Conservation (phyloP, 2,113 vertebrate species). For the Alligator mississippiensis region DNA sequence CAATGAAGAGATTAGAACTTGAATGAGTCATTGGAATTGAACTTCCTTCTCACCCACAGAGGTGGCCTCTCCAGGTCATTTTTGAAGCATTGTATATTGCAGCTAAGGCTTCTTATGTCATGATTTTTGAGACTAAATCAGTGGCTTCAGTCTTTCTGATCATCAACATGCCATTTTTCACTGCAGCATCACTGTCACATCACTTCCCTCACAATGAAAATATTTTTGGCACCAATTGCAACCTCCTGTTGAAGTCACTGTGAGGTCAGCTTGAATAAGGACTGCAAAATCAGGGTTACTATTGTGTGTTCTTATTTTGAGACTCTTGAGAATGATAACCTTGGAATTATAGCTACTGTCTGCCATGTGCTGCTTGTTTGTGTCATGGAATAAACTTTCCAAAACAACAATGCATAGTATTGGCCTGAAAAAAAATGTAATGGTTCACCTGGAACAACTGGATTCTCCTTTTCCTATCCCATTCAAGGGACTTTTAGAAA, state of each 20-base stretch:
- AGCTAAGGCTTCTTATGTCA: neutral
- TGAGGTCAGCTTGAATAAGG: fast-evolving
- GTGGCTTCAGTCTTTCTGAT: neutral
- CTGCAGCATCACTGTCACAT: neutral
- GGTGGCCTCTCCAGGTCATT: neutral
- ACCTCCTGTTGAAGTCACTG: neutral
- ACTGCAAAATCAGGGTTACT: neutral
- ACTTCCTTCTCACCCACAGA: neutral
- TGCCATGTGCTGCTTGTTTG: neutral
- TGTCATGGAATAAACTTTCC: neutral
- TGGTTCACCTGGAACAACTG: neutral
- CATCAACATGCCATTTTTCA: neutral
- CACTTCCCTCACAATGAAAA: neutral
- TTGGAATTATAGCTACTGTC: neutral
- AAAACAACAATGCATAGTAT: neutral
- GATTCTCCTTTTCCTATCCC: neutral
- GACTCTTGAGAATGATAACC: neutral
- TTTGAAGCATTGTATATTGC: neutral
- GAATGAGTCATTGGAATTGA: neutral
- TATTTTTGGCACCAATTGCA: neutral
- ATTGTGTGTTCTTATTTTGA: neutral
- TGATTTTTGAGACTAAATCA: neutral
- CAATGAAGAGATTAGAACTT: neutral
- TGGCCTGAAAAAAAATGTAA: neutral
- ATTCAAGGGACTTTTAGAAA: neutral